Evolutionary conservation across 2,113 vertebrate species (phyloP).

Genomic region (Cyprinodon tularosa): DNA sequence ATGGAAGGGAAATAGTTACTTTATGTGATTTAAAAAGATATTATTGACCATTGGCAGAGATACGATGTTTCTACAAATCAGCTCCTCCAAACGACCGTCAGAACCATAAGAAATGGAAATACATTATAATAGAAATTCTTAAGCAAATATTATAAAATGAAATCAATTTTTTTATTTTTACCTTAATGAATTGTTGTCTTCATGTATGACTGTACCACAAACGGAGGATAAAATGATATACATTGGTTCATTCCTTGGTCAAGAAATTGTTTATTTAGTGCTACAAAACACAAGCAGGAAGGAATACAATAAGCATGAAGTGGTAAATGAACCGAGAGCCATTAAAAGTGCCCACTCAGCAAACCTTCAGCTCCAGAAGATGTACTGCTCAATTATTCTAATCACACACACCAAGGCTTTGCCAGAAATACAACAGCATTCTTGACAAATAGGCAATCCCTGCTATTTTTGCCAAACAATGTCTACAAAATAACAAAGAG

Average conservation of each 20-base stretch:
- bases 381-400: constrained; percentile 62
- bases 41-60: neutral
- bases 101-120: too few relatives aligned
- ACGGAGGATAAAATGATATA: neutral
- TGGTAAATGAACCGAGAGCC: constrained; percentile 3
- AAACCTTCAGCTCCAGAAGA: constrained; percentile 40
- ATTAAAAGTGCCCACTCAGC: constrained; percentile 54
- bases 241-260: neutral
- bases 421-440: constrained; percentile 34
- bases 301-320: neutral
- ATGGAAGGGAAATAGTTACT: neutral
- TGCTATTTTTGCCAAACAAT: constrained; percentile 53
- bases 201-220: neutral
- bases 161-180: too few relatives aligned
- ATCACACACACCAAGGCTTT: constrained; percentile 42
- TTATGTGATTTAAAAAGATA: neutral
- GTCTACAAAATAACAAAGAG: constrained; percentile 30
- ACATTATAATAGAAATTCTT: too few relatives aligned
- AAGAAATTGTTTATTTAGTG: neutral
- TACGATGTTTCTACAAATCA: neutral
- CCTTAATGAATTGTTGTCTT: neutral
- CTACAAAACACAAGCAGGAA: neutral
- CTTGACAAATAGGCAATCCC: constrained; percentile 36
- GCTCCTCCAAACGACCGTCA: too few relatives aligned
- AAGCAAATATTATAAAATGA: too few relatives aligned